Conservation (phyloP, 1,140 invertebrate genomes). For the Colletes latitarsis region DNA sequence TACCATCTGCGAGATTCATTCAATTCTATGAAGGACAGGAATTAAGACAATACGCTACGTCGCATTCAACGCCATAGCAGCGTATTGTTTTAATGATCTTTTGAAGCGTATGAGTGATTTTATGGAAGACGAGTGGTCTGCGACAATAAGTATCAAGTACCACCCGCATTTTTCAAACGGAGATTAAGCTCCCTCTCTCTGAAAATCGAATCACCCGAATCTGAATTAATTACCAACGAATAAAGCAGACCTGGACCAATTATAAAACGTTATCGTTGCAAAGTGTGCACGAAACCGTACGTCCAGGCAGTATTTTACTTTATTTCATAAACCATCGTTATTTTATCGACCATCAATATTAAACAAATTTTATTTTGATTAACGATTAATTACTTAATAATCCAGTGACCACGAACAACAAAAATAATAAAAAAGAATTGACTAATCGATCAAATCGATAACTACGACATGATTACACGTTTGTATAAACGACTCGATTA, state of each 20-base stretch:
- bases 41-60: neutral
- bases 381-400: too few relatives aligned
- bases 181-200: slow-evolving; percentile 1
- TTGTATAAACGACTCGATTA: too few relatives aligned
- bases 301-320: neutral
- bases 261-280: neutral
- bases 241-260: neutral
- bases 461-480: too few relatives aligned
- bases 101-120: neutral
- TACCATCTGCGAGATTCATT: slow-evolving; percentile 14
- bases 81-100: slow-evolving; percentile 32
- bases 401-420: too few relatives aligned
- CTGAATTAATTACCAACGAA: neutral
- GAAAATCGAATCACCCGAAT: neutral
- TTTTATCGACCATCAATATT: neutral
- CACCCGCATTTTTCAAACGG: neutral
- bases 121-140: neutral
- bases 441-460: too few relatives aligned
- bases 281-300: neutral
- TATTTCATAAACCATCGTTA: neutral
- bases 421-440: too few relatives aligned
- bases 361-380: too few relatives aligned
- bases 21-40: neutral
- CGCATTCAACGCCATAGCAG: neutral
- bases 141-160: slow-evolving; percentile 25